Evolutionary conservation across 2,888 invertebrate genomes (phyloP), one percentile per base, ranked within the genome.

Genomic region (Drosophila maculinotata): DNA sequence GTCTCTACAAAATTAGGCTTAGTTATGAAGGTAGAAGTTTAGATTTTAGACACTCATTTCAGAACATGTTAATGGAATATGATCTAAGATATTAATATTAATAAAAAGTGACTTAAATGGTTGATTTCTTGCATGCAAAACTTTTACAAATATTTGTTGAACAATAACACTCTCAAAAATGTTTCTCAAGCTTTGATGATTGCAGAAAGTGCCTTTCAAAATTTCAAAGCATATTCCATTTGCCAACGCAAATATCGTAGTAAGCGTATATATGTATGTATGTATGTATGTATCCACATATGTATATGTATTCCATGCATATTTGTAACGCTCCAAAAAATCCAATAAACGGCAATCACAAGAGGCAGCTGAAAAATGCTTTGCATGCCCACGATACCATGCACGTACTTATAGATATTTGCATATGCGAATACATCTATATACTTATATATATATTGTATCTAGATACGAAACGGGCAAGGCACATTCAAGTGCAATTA

Each of bases 241-340:
- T 73, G 72, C 48, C 59, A 77, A 69, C 59, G 51, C 59, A 69
- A 76, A 56, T 64, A 56, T 75, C 53, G 36, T 39, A 48, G 69
- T 69, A 33, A 23, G 15, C 23, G 26, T 35, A 30, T 5, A 35
- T 64, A 53, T 52, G 45, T 69, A 30, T 35, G 47, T 75, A 64
- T 82, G 4, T 4, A 20, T 20, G 4, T 20, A 35, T 35, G 39
- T 8, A 35, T n/a, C n/a, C n/a, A n/a, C n/a, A n/a, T n/a, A n/a
- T 71, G 48, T 52, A 45, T 69, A 25, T 35, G 47, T 75, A 64
- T 82, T 83, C 76, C 77, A 83, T 86, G 80, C 80, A 86, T 86
- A 78, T 70, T 82, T 74, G 86, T 69, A 85, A 82, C 82, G 82
- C 82, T 82, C 82, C 76, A 82, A 82, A 82, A 82, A 82, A 70